phyloP scores from a whole-genome alignment of 2,113 vertebrate genomes.

The Steatornis caripensis region DNA sequence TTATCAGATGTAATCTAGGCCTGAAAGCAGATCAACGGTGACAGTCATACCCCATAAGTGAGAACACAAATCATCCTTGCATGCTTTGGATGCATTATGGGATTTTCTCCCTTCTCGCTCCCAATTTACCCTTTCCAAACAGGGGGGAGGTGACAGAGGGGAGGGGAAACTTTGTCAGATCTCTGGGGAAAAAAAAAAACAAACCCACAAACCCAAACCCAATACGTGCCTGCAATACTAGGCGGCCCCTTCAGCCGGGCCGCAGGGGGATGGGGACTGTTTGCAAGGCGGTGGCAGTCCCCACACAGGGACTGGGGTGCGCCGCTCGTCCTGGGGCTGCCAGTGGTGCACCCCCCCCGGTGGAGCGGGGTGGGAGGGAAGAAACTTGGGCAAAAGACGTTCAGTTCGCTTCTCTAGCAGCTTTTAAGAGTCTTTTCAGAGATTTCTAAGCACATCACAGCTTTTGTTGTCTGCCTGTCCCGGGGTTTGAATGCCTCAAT shows the following conservation, averaged over 20 bases:
- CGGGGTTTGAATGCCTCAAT: neutral
- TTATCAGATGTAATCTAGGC: constrained; percentile 83
- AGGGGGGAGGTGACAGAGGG: neutral
- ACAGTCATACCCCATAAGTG: constrained; percentile 75
- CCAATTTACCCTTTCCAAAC: constrained; percentile 31
- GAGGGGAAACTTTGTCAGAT: constrained; percentile 70
- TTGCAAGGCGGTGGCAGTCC: constrained; percentile 48
- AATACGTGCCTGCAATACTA: constrained; percentile 78
- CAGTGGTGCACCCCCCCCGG: constrained; percentile 59
- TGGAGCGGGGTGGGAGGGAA: neutral
- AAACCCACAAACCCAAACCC: neutral
- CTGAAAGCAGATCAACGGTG: constrained; percentile 79
- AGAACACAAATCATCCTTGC: constrained; percentile 74
- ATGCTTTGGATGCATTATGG: constrained; percentile 51
- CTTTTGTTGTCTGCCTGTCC: neutral
- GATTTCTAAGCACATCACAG: neutral
- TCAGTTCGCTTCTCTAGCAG: neutral
- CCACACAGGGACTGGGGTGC: constrained; percentile 16
- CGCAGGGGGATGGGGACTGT: constrained; percentile 21
- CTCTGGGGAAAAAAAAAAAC: neutral
- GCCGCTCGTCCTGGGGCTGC: constrained; percentile 24
- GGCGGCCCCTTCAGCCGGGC: constrained; percentile 33
- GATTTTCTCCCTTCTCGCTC: constrained; percentile 36
- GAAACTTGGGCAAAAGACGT: neutral
- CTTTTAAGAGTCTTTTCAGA: neutral